These are phyloP conservation scores for Arenaria interpres DNA, from an alignment of 2,113 vertebrate genomes.

Conservation along the genomic window DNA sequence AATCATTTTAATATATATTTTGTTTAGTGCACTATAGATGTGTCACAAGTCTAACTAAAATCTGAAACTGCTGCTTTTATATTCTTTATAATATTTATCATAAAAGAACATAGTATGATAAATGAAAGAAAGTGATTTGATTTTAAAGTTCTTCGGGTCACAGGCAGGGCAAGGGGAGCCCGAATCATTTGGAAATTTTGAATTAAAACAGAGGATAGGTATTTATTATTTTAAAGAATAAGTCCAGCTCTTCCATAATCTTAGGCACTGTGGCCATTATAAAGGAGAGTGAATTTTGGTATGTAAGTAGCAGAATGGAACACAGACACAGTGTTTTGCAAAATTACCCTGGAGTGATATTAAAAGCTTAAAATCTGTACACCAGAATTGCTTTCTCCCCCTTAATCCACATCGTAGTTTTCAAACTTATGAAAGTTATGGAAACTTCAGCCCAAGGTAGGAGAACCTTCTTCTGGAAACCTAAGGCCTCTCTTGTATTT, in stretches of 20 bases:
- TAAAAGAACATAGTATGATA: not conserved
- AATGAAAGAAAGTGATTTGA: not conserved
- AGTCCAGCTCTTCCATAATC: not conserved
- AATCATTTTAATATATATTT: not conserved
- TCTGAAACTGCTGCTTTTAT: not conserved
- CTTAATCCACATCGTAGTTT: not conserved
- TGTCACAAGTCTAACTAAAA: slow-evolving; percentile 1
- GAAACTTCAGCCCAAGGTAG: not conserved
- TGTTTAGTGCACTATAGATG: not conserved
- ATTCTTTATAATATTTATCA: not conserved
- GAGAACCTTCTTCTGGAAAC: not conserved
- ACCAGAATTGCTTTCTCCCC: not conserved
- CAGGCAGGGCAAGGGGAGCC: not conserved
- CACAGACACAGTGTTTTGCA: not conserved
- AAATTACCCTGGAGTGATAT: not conserved
- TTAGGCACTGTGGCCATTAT: not conserved
- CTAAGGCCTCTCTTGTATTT: not conserved
- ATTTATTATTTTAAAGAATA: not conserved
- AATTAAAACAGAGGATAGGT: not conserved
- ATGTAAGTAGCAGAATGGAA: not conserved
- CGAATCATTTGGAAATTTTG: not conserved
- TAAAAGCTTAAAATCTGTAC: not conserved
- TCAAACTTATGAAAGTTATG: not conserved
- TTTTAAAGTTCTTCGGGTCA: not conserved
- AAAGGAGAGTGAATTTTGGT: not conserved